These are phyloP conservation scores for Manduca sexta DNA, from an alignment of 1,140 invertebrate species.

Conservation along the genomic window DNA sequence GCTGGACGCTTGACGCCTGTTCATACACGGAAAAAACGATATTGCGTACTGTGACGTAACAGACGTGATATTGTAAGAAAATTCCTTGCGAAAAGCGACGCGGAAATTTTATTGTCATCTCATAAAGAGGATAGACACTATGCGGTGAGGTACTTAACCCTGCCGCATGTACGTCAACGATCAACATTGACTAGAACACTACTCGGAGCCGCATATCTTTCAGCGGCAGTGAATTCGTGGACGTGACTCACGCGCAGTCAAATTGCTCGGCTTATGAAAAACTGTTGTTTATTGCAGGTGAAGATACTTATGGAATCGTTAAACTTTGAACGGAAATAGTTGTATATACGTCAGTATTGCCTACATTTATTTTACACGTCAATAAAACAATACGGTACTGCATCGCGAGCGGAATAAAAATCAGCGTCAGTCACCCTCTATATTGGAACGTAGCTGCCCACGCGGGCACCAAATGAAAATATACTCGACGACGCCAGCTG, in stretches of 20 bases:
- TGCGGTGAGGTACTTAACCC: too few relatives aligned
- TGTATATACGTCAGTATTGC: slow-evolving; percentile 29
- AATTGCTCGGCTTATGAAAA: slow-evolving; percentile 2
- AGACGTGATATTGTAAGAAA: too few relatives aligned
- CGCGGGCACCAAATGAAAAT: slow-evolving; percentile 53
- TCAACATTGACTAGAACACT: too few relatives aligned
- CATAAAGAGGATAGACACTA: too few relatives aligned
- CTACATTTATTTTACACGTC: slow-evolving; percentile 33
- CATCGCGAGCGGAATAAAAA: slow-evolving; percentile 53
- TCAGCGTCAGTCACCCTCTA: slow-evolving; percentile 53
- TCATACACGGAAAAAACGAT: too few relatives aligned
- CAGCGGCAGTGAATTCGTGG: background rate
- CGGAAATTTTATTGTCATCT: too few relatives aligned
- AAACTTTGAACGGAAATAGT: slow-evolving; percentile 28
- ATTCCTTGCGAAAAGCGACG: too few relatives aligned
- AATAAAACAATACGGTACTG: slow-evolving; percentile 62
- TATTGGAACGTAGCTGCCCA: slow-evolving; percentile 44
- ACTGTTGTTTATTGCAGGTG: slow-evolving; percentile 3
- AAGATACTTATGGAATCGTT: slow-evolving; percentile 8
- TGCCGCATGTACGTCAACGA: too few relatives aligned
- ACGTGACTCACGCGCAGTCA: slow-evolving; percentile 3
- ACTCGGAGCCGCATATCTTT: background rate
- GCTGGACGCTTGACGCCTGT: too few relatives aligned
- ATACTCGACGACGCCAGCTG: slow-evolving; percentile 49
- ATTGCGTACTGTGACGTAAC: too few relatives aligned